phyloP scores from a whole-genome alignment of 1,140 invertebrate species.

The Polypedilum pembai region DNA sequence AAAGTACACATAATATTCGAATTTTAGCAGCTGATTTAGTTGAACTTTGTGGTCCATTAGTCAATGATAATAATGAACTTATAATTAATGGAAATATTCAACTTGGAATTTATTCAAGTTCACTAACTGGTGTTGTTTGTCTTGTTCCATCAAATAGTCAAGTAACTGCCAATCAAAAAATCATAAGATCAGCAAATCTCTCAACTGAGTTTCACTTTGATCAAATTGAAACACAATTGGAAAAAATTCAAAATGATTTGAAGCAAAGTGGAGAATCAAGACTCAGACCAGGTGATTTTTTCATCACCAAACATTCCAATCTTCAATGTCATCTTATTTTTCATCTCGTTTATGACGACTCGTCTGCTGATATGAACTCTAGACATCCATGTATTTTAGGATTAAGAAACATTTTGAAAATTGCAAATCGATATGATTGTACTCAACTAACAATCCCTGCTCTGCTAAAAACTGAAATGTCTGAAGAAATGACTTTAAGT shows the following conservation, averaged over 20 bases:
- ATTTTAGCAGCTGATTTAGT: constrained; percentile 79
- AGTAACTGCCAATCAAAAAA: constrained; percentile 39
- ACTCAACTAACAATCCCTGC: constrained; percentile 89
- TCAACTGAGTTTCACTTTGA: constrained; percentile 43
- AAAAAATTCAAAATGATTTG: constrained; percentile 57
- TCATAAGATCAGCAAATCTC: constrained; percentile 41
- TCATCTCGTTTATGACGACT: constrained; percentile 83
- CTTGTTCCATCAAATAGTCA: constrained; percentile 60
- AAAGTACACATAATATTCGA: constrained; percentile 96
- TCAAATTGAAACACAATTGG: constrained; percentile 73
- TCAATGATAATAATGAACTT: constrained; percentile 4
- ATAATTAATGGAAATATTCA: constrained; percentile 62
- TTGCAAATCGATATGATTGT: constrained; percentile 87
- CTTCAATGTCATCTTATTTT: constrained; percentile 91
- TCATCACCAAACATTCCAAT: constrained; percentile 92
- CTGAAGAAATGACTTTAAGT: constrained; percentile 93
- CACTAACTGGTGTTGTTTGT: constrained; percentile 79
- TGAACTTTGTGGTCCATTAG: constrained; percentile 64
- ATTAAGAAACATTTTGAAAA: constrained; percentile 88
- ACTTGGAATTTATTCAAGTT: constrained; percentile 85
- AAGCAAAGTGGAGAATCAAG: constrained; percentile 43
- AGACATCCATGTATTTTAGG: constrained; percentile 93
- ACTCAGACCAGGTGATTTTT: constrained; percentile 83
- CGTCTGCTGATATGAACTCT: constrained; percentile 83
- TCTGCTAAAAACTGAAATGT: constrained; percentile 84